These are phyloP conservation scores for Perognathus longimembris DNA, from an alignment of 2,113 vertebrate species.

Conservation along the genomic window DNA sequence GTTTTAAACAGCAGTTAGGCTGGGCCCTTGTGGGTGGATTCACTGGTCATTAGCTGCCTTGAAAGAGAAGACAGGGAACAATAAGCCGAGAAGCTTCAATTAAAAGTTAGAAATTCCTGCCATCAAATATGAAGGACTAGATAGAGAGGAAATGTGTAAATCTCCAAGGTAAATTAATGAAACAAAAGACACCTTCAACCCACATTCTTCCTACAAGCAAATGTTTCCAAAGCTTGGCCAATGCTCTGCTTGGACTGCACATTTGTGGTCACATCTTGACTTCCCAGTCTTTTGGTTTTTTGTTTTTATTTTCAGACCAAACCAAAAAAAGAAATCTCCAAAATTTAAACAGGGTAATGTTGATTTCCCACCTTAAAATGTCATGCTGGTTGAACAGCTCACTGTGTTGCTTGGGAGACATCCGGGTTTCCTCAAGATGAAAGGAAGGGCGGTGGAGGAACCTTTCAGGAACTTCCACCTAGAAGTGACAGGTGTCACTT, in stretches of 20 bases:
- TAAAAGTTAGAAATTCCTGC: constrained; percentile 61
- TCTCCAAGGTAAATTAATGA: constrained; percentile 33
- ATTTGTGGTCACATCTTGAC: background rate
- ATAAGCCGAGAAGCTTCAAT: constrained; percentile 53
- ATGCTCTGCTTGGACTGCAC: background rate
- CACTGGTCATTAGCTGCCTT: constrained; percentile 47
- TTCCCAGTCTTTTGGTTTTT: background rate
- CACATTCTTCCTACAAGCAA: background rate
- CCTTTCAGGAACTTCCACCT: background rate
- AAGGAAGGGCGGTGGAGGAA: background rate
- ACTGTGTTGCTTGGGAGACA: background rate
- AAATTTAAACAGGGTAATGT: background rate
- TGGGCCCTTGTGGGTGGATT: constrained; percentile 24
- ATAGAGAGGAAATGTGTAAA: constrained; percentile 4
- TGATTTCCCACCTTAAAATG: background rate
- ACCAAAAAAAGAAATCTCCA: background rate
- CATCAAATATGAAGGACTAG: constrained; percentile 39
- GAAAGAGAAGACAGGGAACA: constrained; percentile 55
- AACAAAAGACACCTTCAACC: background rate
- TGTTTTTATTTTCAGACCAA: background rate
- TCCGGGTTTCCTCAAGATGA: background rate
- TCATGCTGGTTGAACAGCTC: background rate
- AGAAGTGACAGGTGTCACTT: background rate
- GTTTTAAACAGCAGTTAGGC: constrained; percentile 48
- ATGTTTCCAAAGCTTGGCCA: background rate